phyloP scores from a whole-genome alignment of 2,888 invertebrate species.

The Lypha dubia region DNA sequence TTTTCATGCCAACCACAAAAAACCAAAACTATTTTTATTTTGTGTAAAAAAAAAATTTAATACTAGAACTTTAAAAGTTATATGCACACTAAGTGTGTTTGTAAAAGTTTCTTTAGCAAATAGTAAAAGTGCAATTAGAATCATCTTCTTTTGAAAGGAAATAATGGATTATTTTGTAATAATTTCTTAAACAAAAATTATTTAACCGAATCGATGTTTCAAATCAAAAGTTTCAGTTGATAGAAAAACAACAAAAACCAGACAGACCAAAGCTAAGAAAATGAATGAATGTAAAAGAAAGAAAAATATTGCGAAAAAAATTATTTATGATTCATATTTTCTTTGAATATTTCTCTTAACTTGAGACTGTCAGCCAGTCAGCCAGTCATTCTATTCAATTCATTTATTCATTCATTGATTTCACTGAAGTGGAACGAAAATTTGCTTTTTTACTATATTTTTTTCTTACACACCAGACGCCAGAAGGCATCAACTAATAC shows the following conservation, averaged over 20 bases:
- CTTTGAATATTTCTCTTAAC: background rate
- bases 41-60: background rate
- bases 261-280: slow-evolving; percentile 12
- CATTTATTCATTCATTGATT: slow-evolving; percentile 64
- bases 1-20: too few relatives aligned
- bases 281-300: background rate
- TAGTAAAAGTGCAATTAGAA: slow-evolving; percentile 20
- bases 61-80: background rate
- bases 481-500: slow-evolving; percentile 58
- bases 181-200: slow-evolving; percentile 17
- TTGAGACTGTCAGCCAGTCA: slow-evolving; percentile 42
- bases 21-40: too few relatives aligned
- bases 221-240: slow-evolving; percentile 15
- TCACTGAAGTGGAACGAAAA: slow-evolving; percentile 64
- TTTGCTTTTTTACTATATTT: slow-evolving; percentile 40
- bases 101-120: background rate
- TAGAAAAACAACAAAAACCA: slow-evolving; percentile 6
- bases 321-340: slow-evolving; percentile 50
- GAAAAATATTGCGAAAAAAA: slow-evolving; percentile 13
- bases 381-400: slow-evolving; percentile 52
- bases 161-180: slow-evolving; percentile 14
- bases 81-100: background rate
- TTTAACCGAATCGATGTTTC: slow-evolving; percentile 16
- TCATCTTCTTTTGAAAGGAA: slow-evolving; percentile 8
- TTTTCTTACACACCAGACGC: slow-evolving; percentile 56